Conservation (phyloP, 2,888 invertebrate species). For the Xanthia togata region DNA sequence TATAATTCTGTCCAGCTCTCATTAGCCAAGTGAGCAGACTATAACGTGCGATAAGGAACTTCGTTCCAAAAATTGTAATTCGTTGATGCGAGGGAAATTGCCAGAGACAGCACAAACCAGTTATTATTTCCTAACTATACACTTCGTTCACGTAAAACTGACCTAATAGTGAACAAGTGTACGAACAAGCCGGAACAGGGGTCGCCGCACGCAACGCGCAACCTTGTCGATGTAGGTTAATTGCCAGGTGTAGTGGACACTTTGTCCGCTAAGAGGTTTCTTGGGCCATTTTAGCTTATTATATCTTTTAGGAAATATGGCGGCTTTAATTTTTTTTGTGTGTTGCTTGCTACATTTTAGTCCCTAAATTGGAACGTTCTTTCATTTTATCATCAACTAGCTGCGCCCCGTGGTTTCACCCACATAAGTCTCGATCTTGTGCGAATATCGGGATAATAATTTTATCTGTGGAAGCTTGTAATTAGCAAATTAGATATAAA, state of each 20-base stretch:
- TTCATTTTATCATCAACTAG: constrained; percentile 1
- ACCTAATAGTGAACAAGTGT: constrained; percentile 34
- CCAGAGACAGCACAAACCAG: constrained; percentile 2
- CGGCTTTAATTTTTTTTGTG: constrained; percentile 13
- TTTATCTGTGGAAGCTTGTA: no score
- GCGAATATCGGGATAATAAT: no score
- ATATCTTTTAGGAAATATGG: constrained; percentile 53
- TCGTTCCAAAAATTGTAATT: background rate
- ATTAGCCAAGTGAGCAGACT: no score
- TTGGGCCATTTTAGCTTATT: constrained; percentile 53
- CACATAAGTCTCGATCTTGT: no score
- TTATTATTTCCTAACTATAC: constrained; percentile 24
- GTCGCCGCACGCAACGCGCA: constrained; percentile 58
- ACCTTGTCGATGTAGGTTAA: constrained; percentile 65
- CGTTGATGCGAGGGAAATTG: constrained; percentile 12
- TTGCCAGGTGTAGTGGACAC: constrained; percentile 66
- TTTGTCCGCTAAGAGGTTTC: constrained; percentile 60
- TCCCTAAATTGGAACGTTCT: background rate
- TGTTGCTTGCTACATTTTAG: constrained; percentile 18
- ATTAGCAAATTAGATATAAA: no score
- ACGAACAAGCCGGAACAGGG: constrained; percentile 47
- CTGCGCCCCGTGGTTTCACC: no score
- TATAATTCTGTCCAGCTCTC: no score
- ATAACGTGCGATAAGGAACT: no score
- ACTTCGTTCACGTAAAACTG: constrained; percentile 22